Conservation (phyloP, 2,113 vertebrate genomes). For the Neodontobutis hainanensis region DNA sequence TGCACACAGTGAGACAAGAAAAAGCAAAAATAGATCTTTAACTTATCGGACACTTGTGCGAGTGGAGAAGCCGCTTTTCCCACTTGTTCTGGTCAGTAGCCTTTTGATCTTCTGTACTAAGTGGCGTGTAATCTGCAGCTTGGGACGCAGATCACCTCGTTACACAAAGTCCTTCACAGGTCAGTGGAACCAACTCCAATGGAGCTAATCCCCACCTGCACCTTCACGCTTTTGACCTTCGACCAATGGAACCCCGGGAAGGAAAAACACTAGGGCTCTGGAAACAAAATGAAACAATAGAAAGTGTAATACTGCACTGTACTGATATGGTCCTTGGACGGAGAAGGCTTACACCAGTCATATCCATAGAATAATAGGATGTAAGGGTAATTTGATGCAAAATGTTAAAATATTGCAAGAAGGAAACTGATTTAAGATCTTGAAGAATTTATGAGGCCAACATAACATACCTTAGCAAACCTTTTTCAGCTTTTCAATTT, state of each 20-base stretch:
- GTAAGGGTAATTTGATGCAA: not conserved
- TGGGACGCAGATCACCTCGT: slow-evolving; percentile 5
- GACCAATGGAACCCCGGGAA: not conserved
- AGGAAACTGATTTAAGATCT: too few relatives aligned
- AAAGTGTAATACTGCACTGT: too few relatives aligned
- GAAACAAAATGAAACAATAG: too few relatives aligned
- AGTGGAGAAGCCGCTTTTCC: not conserved
- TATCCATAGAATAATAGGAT: too few relatives aligned
- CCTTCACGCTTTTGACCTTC: not conserved
- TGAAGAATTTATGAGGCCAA: too few relatives aligned
- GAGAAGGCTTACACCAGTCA: not conserved
- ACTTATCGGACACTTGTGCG: too few relatives aligned
- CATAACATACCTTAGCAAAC: too few relatives aligned
- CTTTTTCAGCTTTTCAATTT: too few relatives aligned
- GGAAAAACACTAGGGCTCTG: not conserved
- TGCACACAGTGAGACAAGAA: too few relatives aligned
- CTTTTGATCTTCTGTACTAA: slow-evolving; percentile 21
- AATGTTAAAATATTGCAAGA: too few relatives aligned
- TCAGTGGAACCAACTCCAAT: slow-evolving; percentile 21
- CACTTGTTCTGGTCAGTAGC: slow-evolving; percentile 24
- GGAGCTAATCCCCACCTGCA: slow-evolving; percentile 8
- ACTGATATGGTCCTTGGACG: not conserved
- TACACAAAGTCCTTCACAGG: slow-evolving; percentile 41
- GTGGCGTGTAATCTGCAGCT: slow-evolving; percentile 34
- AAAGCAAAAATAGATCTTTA: too few relatives aligned